A percentile compares a stretch with the other conserved stretches of the same genome.
Conservation (phyloP, 2,113 vertebrate species). For the Oreochromis aureus region DNA sequence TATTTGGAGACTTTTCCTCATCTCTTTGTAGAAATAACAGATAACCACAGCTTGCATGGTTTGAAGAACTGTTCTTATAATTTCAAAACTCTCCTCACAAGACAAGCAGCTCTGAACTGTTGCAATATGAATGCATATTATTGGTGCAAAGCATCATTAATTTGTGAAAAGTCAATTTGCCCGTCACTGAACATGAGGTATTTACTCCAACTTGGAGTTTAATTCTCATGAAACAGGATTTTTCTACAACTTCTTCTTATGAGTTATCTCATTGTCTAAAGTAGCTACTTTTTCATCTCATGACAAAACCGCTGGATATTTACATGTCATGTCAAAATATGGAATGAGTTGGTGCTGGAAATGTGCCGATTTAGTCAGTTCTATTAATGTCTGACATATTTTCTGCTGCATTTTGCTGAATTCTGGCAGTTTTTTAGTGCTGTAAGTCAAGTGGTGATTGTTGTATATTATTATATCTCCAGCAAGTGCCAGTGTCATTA, state of each 20-base stretch:
- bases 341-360: not conserved
- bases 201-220: not conserved
- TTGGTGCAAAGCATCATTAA: not conserved
- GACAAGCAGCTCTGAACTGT: not conserved
- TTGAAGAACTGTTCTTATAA: not conserved
- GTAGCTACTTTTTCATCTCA: not conserved
- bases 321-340: not conserved
- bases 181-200: not conserved
- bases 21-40: not conserved
- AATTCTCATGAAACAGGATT: not conserved
- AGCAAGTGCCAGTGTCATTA: not conserved
- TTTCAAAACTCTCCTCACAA: not conserved
- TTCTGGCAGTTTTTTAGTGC: not conserved
- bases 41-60: not conserved
- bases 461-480: not conserved
- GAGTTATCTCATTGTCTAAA: not conserved
- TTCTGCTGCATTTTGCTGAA: not conserved
- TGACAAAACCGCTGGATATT: not conserved
- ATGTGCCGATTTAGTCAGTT: not conserved
- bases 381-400: not conserved
- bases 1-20: not conserved
- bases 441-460: not conserved
- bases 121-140: not conserved
- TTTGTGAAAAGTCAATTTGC: not conserved
- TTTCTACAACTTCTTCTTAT: not conserved